phyloP scores from a whole-genome alignment of 2,113 vertebrate genomes.

The Podocnemis expansa region DNA sequence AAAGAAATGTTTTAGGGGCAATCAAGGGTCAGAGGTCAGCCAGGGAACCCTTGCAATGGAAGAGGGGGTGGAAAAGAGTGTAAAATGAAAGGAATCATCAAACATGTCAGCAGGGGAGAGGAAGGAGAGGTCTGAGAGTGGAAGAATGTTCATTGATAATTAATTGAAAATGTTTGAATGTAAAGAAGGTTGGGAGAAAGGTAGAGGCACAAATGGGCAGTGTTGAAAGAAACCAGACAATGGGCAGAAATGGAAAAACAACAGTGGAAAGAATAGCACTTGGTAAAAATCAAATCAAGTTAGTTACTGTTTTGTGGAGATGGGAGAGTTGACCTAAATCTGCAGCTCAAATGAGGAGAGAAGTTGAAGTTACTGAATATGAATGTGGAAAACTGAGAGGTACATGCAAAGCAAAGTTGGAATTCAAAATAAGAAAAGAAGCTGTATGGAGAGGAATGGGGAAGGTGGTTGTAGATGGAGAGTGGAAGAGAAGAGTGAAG shows the following conservation, averaged over 20 bases:
- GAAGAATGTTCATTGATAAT: not conserved
- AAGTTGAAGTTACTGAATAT: rapidly evolving
- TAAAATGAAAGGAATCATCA: not conserved
- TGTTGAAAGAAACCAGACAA: not conserved
- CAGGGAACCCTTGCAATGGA: not conserved
- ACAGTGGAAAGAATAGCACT: not conserved
- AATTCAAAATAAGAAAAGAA: not conserved
- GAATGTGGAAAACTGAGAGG: not conserved
- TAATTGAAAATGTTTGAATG: not conserved
- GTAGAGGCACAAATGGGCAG: not conserved
- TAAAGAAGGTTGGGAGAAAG: not conserved
- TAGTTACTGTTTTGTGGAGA: not conserved
- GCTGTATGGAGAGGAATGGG: not conserved
- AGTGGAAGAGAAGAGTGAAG: not conserved
- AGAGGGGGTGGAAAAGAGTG: not conserved
- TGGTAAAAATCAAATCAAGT: not conserved
- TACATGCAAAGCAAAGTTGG: not conserved
- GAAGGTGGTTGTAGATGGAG: not conserved
- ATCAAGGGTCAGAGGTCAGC: no score
- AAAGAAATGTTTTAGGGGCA: not conserved
- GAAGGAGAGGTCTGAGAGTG: not conserved
- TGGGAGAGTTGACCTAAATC: not conserved
- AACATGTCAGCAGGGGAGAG: not conserved
- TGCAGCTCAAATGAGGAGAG: not conserved
- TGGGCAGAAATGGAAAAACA: not conserved